A percentile compares a stretch with the other conserved stretches of the same genome.
Evolutionary conservation across 2,113 vertebrate species (phyloP).

Genomic region (Pipra filicauda): DNA sequence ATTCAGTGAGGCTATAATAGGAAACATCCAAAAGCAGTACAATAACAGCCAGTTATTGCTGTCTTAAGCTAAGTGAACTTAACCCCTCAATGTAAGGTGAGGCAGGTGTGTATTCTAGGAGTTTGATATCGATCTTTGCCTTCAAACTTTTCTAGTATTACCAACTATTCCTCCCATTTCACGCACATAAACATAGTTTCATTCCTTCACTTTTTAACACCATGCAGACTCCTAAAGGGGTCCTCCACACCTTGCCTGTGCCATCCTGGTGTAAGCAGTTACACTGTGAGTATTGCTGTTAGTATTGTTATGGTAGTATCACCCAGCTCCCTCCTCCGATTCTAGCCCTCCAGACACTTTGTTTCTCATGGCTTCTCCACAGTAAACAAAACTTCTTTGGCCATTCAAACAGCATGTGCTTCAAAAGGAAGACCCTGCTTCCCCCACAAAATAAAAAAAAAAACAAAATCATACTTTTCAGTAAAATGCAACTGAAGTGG

Average conservation of each 20-base stretch:
- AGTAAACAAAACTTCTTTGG: neutral
- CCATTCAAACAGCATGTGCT: neutral
- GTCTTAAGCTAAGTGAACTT: neutral
- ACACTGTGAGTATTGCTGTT: accelerated
- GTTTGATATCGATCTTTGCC: neutral
- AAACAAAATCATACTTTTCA: neutral
- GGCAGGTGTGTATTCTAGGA: neutral
- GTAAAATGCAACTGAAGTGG: neutral
- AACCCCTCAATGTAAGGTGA: neutral
- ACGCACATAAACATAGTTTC: neutral
- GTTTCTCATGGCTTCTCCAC: neutral
- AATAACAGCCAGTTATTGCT: neutral
- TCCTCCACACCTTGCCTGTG: accelerated
- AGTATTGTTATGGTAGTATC: accelerated
- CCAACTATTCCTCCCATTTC: neutral
- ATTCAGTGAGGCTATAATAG: neutral
- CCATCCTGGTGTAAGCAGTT: accelerated
- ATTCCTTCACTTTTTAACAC: neutral
- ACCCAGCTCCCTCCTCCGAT: neutral
- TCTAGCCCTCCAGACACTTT: neutral
- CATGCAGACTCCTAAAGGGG: neutral
- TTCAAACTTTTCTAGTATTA: neutral
- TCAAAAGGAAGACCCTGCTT: neutral
- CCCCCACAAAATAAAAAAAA: neutral
- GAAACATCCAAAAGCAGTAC: neutral